A percentile compares a stretch with the other conserved stretches of the same genome.
phyloP scores from a whole-genome alignment of 2,888 invertebrate species.

The Galeopsomyia nigrocyanea region DNA sequence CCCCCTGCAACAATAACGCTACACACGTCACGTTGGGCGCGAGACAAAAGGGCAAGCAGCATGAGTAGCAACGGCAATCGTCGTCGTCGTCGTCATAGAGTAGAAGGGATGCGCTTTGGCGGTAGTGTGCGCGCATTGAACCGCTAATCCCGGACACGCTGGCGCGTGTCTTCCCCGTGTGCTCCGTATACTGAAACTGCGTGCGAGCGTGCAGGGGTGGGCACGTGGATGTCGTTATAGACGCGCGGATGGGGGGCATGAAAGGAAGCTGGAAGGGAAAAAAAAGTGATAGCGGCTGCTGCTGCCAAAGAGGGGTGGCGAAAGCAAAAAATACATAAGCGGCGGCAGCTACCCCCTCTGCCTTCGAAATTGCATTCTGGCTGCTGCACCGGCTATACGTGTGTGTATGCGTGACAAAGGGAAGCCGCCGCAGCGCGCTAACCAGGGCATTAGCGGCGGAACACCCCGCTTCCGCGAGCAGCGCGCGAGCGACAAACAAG shows the following conservation, averaged over 20 bases:
- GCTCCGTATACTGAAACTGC: neutral
- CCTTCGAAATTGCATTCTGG: too few species aligned
- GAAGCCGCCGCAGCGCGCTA: constrained; percentile 60
- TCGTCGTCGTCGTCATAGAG: constrained; percentile 12
- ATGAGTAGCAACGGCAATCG: too few species aligned
- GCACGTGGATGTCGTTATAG: constrained; percentile 28
- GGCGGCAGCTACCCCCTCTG: constrained; percentile 24
- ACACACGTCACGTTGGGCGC: neutral
- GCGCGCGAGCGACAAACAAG: constrained; percentile 47
- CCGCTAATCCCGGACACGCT: constrained; percentile 41
- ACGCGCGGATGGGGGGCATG: neutral
- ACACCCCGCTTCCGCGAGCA: constrained; percentile 54
- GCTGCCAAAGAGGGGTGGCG: constrained; percentile 49
- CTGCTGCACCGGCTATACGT: constrained; percentile 8
- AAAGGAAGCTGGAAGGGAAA: constrained; percentile 25
- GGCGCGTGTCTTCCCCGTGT: constrained; percentile 25
- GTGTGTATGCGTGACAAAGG: constrained; percentile 58
- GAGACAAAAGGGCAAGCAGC: constrained; percentile 35
- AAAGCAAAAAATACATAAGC: constrained; percentile 9
- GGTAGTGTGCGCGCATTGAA: constrained; percentile 20
- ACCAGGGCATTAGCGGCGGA: constrained; percentile 66
- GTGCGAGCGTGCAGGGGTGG: neutral
- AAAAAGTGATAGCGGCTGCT: constrained; percentile 45
- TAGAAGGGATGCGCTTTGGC: constrained; percentile 4
- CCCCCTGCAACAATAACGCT: constrained; percentile 19